Evolutionary conservation across 2,888 invertebrate genomes (phyloP).

Genomic region (Sphecodes monilicornis): DNA sequence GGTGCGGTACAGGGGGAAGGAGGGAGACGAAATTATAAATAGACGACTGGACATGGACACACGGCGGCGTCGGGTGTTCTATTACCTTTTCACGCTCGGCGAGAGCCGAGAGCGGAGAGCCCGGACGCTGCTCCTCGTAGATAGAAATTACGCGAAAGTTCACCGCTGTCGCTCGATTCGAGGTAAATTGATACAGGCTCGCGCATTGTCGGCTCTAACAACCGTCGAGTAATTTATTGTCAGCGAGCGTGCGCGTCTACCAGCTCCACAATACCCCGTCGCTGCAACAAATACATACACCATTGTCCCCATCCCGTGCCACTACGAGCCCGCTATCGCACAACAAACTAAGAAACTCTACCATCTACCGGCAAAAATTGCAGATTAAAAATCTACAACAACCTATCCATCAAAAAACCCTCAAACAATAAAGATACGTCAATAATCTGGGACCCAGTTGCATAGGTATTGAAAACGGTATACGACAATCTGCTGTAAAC

Average conservation of each 20-base stretch:
- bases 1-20: neutral
- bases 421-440: neutral
- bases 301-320: neutral
- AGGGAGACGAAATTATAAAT: conserved; percentile 68
- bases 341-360: conserved; percentile 36
- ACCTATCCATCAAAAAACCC: neutral
- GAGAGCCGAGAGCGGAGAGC: neutral
- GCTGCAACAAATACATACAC: conserved; percentile 28
- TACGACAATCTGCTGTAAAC: too few species aligned
- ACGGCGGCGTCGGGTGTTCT: conserved; percentile 46
- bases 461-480: too few species aligned
- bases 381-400: neutral
- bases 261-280: conserved; percentile 21
- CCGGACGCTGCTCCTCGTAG: conserved; percentile 24
- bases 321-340: neutral
- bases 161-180: conserved; percentile 58
- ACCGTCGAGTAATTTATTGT: conserved; percentile 65
- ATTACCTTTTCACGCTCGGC: conserved; percentile 46
- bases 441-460: too few species aligned
- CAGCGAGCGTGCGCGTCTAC: conserved; percentile 28
- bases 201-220: conserved; percentile 59
- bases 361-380: neutral
- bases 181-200: conserved; percentile 64
- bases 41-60: conserved; percentile 40
- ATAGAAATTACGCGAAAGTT: conserved; percentile 67